Evolutionary conservation across 2,888 invertebrate species (phyloP).

Genomic region (Tipula confusa): DNA sequence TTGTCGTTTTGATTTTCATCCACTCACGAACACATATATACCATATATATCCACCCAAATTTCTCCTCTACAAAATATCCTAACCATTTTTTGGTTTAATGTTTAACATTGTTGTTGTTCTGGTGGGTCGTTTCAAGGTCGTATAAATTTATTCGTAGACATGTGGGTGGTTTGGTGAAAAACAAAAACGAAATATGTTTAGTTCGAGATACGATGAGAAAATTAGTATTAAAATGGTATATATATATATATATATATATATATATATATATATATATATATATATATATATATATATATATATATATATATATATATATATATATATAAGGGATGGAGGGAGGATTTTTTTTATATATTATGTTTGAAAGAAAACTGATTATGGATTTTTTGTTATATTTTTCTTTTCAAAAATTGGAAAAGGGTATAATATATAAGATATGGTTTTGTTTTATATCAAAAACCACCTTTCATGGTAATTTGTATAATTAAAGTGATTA

Average conservation of each 20-base stretch:
- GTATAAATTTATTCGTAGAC: background rate
- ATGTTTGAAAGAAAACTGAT: background rate
- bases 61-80: background rate
- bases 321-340: background rate
- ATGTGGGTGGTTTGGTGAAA: background rate
- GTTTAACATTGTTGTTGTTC: background rate
- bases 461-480: background rate
- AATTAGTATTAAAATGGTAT: background rate
- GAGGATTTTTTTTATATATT: background rate
- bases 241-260: background rate
- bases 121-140: slow-evolving; percentile 21
- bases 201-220: background rate
- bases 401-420: background rate
- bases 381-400: background rate
- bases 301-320: no score
- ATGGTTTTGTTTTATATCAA: background rate
- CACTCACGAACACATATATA: background rate
- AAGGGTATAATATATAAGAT: background rate
- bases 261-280: no score
- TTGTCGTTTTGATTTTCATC: background rate
- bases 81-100: background rate
- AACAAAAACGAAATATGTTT: background rate
- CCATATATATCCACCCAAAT: background rate
- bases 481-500: background rate
- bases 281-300: no score